phyloP scores from a whole-genome alignment of 1,140 invertebrate species.

The Drosophila subobscura region DNA sequence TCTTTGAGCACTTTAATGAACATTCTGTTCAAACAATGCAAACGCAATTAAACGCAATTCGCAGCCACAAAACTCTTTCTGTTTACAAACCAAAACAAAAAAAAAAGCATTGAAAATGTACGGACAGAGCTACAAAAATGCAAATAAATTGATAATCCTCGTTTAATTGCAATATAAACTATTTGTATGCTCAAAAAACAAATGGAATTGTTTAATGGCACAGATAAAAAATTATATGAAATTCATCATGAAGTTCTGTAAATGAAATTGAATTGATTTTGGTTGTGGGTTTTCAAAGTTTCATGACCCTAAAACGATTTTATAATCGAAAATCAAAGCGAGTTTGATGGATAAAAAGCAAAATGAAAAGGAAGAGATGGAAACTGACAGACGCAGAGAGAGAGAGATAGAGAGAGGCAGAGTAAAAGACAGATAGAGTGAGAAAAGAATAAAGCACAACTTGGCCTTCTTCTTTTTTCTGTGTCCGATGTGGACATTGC shows the following conservation, averaged over 20 bases:
- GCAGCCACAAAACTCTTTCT: slow-evolving; percentile 16
- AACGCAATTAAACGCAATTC: slow-evolving; percentile 37
- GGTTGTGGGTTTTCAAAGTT: slow-evolving; percentile 17
- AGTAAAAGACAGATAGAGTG: slow-evolving; percentile 10
- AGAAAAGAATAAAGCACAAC: slow-evolving; percentile 43
- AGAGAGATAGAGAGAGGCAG: slow-evolving; percentile 5
- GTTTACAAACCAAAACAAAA: neutral
- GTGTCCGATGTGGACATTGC: slow-evolving; percentile 17
- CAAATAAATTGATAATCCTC: slow-evolving; percentile 31
- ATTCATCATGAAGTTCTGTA: slow-evolving; percentile 5
- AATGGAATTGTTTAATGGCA: neutral
- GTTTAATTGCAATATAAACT: slow-evolving; percentile 8
- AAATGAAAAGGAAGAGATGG: neutral
- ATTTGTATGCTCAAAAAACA: slow-evolving; percentile 1
- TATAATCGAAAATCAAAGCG: slow-evolving; percentile 48
- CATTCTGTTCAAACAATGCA: slow-evolving; percentile 32
- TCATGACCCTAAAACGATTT: slow-evolving; percentile 48
- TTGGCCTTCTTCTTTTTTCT: slow-evolving; percentile 20
- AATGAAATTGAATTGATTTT: slow-evolving; percentile 37
- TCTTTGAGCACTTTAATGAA: neutral
- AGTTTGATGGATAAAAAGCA: slow-evolving; percentile 3
- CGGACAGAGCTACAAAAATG: slow-evolving; percentile 18
- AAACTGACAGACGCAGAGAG: slow-evolving; percentile 1
- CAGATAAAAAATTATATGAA: slow-evolving; percentile 19
- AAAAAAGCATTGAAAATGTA: slow-evolving; percentile 16